Base-by-base conservation (phyloP, 2,113 vertebrate genomes). In the Centropus bengalensis region DNA sequence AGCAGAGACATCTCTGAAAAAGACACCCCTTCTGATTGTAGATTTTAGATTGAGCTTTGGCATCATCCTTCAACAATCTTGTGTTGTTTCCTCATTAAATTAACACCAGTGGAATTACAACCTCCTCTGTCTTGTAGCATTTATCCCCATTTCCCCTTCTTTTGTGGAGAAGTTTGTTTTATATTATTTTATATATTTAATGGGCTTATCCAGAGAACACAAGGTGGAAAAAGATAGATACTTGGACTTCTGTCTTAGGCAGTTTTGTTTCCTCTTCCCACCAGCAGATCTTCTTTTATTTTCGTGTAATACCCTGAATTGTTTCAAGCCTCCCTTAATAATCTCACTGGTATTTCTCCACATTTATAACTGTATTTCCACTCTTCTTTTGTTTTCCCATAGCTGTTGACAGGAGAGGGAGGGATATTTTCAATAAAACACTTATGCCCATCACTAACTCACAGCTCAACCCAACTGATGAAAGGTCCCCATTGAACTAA, bases 281-380 rank as follows among this genome's bases (percentile, higher is more conserved):
- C 77, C 79, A 88, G 56, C 62, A 64, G 42, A 74, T 88, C 55
- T 78, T 70, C 74, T 80, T 81, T 76, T 20, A 58, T 70, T 86
- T 73, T 21, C 75, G 33, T 82, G 42, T 92, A 96, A 82, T 91
- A 84, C 75, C 82, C 54, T 55, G 82, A 89, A 85, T 52, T 81
- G 60, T 88, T 82, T 80, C 82, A 95, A 96, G 68, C 89, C 71
- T 96, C 85, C 4, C 3, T 9, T 91, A 88, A 89, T 87, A 84
- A 82, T 75, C 94, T 96, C 79, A 26, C 59, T 97, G 89, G 79
- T 93, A 86, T 91, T 94, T 91, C 88, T 93, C 76, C 76, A 82
- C 71, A 60, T 21, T 96, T 91, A 47, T 4, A 88, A 56, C 68
- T 94, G 73, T 88, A 88, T 94, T 94, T 96, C 85, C 75, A 86